Evolutionary conservation across 2,113 vertebrate species (phyloP), one percentile per base, ranked within the genome.

Genomic region (Alaudala cheleensis): DNA sequence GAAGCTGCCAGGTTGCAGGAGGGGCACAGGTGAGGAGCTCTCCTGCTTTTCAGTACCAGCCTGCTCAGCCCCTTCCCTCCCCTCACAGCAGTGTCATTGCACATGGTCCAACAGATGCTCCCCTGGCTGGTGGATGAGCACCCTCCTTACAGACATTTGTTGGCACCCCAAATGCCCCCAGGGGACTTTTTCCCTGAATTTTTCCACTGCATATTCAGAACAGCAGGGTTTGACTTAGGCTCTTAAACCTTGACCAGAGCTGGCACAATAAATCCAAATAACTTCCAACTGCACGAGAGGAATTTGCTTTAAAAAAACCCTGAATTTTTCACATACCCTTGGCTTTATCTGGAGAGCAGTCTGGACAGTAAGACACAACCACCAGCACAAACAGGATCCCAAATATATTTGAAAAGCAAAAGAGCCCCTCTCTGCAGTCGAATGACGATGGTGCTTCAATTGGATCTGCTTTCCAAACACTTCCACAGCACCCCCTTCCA

Each of bases 401-500:
- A 95, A 76, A 61, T 53, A 94, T 2, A 93, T 83, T 86, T 92
- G 83, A 78, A 81, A 64, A 94, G 92, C 72, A 71, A 67, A 81
- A 88, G 65, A 93, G 70, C 57, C 66, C 57, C 66, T 87, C 89
- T 93, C 69, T 84, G 74, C 81, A 94, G 87, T 29, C 17, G 4
- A 31, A 34, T 90, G 73, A 71, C 3, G 1, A 67, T 71, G 81
- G 16, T 79, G 83, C 83, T 91, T 95, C 86, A 20, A 85, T 94
- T 88, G 78, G 84, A 87, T 91, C 93, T 44, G 94, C 91, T 95
- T 89, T 97, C 79, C 92, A 93, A 95, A 95, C 90, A 92, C 89
- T 95, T 92, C 65, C 94, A 80, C 74, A 93, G 93, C 93, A 93
- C 51, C 87, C 94, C 78, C 78, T 96, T 91, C 92, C 90, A 95